These are phyloP conservation scores for Phasianus colchicus DNA, from an alignment of 2,113 vertebrate genomes.

Conservation along the genomic window DNA sequence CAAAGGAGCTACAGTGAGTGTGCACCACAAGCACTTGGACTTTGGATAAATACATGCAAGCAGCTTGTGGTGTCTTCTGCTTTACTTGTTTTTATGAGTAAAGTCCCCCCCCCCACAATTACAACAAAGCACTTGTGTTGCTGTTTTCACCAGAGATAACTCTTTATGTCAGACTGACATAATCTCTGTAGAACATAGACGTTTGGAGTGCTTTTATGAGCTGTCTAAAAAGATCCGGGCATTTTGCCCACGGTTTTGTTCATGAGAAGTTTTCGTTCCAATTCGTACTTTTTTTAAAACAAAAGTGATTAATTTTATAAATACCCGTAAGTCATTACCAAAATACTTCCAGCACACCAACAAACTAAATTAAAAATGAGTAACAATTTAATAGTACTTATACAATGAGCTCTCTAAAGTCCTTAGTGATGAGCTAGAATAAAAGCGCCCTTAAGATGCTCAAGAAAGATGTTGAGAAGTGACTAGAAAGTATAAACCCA, in stretches of 20 bases:
- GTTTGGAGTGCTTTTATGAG: neutral
- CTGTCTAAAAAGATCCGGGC: neutral
- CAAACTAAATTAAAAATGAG: neutral
- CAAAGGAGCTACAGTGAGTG: neutral
- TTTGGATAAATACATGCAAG: neutral
- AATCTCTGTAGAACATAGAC: neutral
- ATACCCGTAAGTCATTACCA: neutral
- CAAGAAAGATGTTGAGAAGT: neutral
- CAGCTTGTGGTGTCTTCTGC: neutral
- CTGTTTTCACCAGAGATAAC: neutral
- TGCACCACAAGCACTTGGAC: neutral
- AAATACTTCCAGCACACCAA: neutral
- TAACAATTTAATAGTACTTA: neutral
- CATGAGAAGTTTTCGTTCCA: neutral
- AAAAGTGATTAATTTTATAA: neutral
- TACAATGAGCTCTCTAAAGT: neutral
- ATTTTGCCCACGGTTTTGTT: neutral
- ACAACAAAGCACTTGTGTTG: neutral
- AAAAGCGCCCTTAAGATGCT: neutral
- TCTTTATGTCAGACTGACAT: neutral
- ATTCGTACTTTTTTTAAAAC: neutral
- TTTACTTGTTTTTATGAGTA: slow-evolving; percentile 1
- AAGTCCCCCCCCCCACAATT: neutral
- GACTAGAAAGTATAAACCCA: neutral
- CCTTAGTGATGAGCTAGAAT: neutral